Evolutionary conservation across 2,113 vertebrate species (phyloP).

Genomic region (Mungos mungo): DNA sequence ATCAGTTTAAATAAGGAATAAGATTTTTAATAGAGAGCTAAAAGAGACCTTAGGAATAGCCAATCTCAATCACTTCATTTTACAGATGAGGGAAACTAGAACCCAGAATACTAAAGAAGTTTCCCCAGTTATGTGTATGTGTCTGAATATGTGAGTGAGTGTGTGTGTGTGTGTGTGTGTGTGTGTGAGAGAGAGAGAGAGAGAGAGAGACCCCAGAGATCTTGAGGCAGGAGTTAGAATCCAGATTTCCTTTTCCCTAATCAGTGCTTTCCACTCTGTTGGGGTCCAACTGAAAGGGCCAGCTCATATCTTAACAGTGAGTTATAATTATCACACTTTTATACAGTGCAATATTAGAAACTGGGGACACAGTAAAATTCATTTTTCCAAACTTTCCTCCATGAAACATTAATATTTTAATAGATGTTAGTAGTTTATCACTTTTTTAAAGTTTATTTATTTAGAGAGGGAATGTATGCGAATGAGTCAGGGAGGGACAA

Average conservation of each 20-base stretch:
- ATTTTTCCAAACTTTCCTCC: constrained; percentile 31
- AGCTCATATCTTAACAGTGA: not conserved
- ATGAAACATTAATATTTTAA: constrained; percentile 20
- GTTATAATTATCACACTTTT: not conserved
- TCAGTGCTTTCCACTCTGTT: not conserved
- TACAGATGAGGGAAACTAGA: not conserved
- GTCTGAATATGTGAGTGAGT: not conserved
- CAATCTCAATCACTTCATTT: not conserved
- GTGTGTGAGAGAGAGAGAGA: not conserved
- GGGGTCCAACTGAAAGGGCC: not conserved
- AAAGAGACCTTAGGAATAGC: not conserved
- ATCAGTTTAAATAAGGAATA: constrained; percentile 40
- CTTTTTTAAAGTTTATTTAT: not conserved
- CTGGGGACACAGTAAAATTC: not conserved
- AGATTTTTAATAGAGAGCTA: not conserved
- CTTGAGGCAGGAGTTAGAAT: not conserved
- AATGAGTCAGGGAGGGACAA: too few relatives aligned
- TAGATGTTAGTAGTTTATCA: not conserved
- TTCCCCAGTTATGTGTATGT: not conserved
- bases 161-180: too few relatives aligned
- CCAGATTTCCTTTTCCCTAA: not conserved
- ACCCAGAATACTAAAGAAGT: not conserved
- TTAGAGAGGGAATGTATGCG: too few relatives aligned
- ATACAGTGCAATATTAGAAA: not conserved
- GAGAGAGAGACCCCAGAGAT: not conserved